Evolutionary conservation across 64 coral and sea anemone species (phyloP), one percentile per base, ranked within the genome.

Genomic region (Hydrozoanthus tunicans): DNA sequence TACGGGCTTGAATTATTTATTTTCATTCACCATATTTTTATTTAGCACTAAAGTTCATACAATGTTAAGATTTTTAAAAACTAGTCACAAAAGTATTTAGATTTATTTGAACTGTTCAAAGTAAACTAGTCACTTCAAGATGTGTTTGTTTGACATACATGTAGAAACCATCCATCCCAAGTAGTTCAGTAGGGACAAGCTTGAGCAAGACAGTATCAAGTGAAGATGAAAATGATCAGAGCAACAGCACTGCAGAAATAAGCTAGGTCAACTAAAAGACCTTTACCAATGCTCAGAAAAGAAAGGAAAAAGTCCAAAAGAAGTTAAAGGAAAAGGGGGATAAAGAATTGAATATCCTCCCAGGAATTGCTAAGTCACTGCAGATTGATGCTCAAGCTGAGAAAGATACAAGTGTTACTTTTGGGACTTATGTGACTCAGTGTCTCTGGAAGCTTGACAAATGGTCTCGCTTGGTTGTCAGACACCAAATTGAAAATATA

Each of bases 401-500:
- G 51, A 53, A 77, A 56, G 75, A 77, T 77, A 13, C 51, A 56
- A 56, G 51, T 56, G 75, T 55, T 55, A 54, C 75, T 55, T 77
- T 77, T 77, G 75, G 75, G 13, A 54, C 53, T 15, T 77, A 77
- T 77, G 51, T 77, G 9, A 54, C 52, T 13, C 75, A 77, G 53
- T 77, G 51, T 55, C 51, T 56, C 13, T 55, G 75, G 53, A 77
- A 77, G 15, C 53, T 77, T 17, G 5, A 77, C 7, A 53, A 77
- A 14, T 0, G 75, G 13, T 53, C 51, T 77, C 75, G 53, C 9
- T 15, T 77, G 51, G 13, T 77, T 77, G 75, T 77, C 5, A 53
- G 75, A 53, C 75, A 77, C 53, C 43, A 77, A 77, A 77, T 77
- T 77, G 75, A 77, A 55, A 77, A 77, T 6, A 77, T 56, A 77